phyloP scores from a whole-genome alignment of 2,113 vertebrate genomes.

The Trachemys scripta region DNA sequence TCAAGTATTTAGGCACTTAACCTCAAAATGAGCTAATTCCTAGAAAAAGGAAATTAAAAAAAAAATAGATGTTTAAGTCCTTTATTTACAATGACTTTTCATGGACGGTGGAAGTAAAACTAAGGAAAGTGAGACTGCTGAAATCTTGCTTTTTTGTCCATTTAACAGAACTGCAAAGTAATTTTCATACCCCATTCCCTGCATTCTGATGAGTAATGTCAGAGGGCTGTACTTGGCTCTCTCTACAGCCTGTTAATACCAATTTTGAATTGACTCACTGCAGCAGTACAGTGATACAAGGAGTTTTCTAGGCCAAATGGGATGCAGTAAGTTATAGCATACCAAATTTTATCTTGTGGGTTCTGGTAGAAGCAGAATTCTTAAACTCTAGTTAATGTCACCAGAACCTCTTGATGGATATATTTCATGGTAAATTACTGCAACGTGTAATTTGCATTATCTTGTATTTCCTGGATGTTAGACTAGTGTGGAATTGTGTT shows the following conservation, averaged over 20 bases:
- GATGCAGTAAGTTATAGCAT: not conserved
- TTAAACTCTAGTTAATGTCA: not conserved
- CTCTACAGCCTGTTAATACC: not conserved
- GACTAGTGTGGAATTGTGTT: rapidly evolving
- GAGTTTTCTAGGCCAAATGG: not conserved
- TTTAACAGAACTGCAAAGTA: too few relatives aligned
- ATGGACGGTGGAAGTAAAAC: not conserved
- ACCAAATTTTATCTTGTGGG: rapidly evolving
- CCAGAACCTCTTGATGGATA: not conserved
- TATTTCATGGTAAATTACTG: not conserved
- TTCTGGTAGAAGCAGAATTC: not conserved
- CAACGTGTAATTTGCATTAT: rapidly evolving
- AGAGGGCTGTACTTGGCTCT: not conserved
- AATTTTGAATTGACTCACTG: not conserved
- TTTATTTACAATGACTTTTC: not conserved
- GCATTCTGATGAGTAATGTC: not conserved
- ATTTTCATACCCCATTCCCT: not conserved
- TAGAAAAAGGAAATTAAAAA: not conserved
- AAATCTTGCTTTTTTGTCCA: not conserved
- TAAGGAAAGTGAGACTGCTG: not conserved
- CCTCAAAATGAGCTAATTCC: not conserved
- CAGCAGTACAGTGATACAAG: not conserved
- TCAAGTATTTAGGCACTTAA: not conserved
- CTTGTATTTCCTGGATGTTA: not conserved
- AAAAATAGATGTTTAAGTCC: too few relatives aligned